phyloP scores from a whole-genome alignment of 1,140 invertebrate genomes.

The Elymnias hypermnestra region DNA sequence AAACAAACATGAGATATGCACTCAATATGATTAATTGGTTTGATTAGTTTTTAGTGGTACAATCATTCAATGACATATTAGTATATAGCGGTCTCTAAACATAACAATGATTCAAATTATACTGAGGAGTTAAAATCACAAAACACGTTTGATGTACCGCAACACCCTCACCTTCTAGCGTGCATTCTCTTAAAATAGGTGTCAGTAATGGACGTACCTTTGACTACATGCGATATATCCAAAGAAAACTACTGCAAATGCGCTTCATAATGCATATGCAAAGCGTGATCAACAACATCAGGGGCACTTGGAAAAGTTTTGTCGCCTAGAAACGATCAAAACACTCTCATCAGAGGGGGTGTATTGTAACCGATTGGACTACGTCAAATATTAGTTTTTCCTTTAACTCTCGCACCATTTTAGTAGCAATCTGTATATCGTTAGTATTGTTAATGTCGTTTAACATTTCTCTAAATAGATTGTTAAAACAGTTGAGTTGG shows the following conservation, averaged over 20 bases:
- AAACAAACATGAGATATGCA: conserved; percentile 31
- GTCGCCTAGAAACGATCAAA: conserved; percentile 75
- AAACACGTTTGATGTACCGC: conserved; percentile 20
- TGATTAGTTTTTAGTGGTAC: conserved; percentile 21
- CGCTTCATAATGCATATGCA: conserved; percentile 78
- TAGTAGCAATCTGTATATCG: too few relatives aligned
- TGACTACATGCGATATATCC: conserved; percentile 75
- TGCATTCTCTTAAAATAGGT: conserved; percentile 55
- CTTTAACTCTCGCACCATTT: too few relatives aligned
- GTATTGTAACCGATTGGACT: conserved; percentile 4
- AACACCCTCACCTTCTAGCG: conserved; percentile 56
- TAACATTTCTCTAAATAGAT: too few relatives aligned
- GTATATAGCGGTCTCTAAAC: conserved; percentile 9
- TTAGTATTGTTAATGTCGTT: too few relatives aligned
- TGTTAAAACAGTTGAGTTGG: too few relatives aligned
- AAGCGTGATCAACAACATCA: conserved; percentile 78
- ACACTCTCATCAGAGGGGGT: conserved; percentile 50
- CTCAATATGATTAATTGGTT: conserved; percentile 18
- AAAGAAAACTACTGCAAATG: conserved; percentile 78
- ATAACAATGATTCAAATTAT: background rate
- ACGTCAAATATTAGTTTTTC: too few relatives aligned
- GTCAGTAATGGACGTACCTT: conserved; percentile 75
- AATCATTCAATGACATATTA: conserved; percentile 17
- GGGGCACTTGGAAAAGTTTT: conserved; percentile 76
- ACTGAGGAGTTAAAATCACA: conserved; percentile 12